Evolutionary conservation across 2,888 invertebrate species (phyloP).

Genomic region (Anthophora plumipes): DNA sequence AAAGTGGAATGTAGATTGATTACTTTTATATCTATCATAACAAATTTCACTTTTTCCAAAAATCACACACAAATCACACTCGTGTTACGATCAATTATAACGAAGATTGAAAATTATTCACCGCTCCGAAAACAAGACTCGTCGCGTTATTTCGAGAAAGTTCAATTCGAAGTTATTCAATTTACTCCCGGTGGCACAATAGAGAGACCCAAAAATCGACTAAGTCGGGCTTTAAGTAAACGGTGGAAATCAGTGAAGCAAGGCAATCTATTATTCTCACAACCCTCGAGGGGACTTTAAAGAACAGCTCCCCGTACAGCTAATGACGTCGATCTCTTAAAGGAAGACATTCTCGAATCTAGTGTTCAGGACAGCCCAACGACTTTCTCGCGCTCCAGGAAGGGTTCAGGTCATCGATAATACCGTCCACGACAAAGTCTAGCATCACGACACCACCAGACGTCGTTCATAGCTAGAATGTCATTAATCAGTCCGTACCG

Average conservation of each 20-base stretch:
- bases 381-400: constrained; percentile 50
- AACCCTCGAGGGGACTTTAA: constrained; percentile 42
- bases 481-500: constrained; percentile 66
- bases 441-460: constrained; percentile 17
- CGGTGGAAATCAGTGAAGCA: constrained; percentile 41
- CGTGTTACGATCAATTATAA: neutral
- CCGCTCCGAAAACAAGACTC: neutral
- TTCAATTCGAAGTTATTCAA: constrained; percentile 1
- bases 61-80: neutral
- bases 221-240: constrained; percentile 42
- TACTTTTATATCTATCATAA: no score
- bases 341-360: constrained; percentile 50
- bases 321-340: constrained; percentile 56
- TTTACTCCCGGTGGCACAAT: neutral
- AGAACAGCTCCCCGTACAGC: constrained; percentile 42
- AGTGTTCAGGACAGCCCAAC: constrained; percentile 44
- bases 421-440: constrained; percentile 8
- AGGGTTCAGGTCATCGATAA: constrained; percentile 59
- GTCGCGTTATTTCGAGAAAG: neutral
- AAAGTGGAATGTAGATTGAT: no score
- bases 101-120: neutral
- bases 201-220: constrained; percentile 25
- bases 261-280: constrained; percentile 47
- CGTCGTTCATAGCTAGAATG: constrained; percentile 38
- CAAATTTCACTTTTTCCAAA: no score